phyloP scores from a whole-genome alignment of 2,888 invertebrate species.

The Nephrotoma flavescens region DNA sequence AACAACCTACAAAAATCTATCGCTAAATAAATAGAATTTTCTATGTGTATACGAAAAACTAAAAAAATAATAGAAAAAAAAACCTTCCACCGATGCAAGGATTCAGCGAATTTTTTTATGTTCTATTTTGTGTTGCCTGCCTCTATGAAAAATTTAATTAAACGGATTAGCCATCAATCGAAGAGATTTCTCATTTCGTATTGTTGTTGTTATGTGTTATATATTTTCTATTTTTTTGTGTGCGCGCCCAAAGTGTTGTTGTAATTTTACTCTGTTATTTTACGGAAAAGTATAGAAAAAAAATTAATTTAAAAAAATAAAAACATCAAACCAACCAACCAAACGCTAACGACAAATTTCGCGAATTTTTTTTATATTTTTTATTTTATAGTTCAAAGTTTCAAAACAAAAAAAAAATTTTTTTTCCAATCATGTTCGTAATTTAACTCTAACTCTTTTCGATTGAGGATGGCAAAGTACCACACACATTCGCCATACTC shows the following conservation, averaged over 20 bases:
- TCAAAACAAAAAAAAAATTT: background rate
- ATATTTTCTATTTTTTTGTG: background rate
- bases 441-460: constrained; percentile 2
- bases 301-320: background rate
- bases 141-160: constrained; percentile 3
- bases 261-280: background rate
- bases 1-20: background rate
- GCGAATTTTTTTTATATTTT: background rate
- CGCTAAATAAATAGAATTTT: background rate
- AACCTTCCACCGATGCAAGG: background rate
- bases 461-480: background rate
- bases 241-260: background rate
- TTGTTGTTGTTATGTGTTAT: background rate
- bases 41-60: background rate
- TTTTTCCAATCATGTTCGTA: constrained; percentile 3
- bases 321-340: constrained; percentile 3
- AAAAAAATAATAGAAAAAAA: background rate
- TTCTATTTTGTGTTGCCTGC: background rate
- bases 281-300: background rate
- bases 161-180: constrained; percentile 4
- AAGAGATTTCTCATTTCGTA: constrained; percentile 1
- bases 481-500: background rate
- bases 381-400: background rate
- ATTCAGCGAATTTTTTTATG: background rate
- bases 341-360: constrained; percentile 4